Conservation (phyloP, 2,888 invertebrate species). For the Sarcophaga subvicina region DNA sequence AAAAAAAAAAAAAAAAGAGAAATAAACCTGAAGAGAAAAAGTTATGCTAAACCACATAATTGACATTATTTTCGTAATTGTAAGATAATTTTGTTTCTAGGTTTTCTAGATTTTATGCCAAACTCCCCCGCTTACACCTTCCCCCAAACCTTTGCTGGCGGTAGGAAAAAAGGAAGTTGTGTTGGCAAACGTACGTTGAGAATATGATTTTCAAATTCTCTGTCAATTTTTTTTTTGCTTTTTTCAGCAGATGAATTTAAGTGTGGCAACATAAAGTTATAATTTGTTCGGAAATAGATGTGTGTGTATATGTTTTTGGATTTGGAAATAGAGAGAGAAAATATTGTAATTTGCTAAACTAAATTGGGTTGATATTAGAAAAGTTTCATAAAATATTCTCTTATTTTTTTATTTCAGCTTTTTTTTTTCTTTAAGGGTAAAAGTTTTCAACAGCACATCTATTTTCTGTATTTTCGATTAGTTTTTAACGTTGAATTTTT, state of each 20-base stretch:
- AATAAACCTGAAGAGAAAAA: not conserved
- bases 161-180: too few species aligned
- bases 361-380: slow-evolving; percentile 66
- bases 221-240: not conserved
- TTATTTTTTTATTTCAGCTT: too few species aligned
- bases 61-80: slow-evolving; percentile 67
- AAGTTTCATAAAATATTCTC: slow-evolving; percentile 34
- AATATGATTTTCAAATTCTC: too few species aligned
- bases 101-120: slow-evolving; percentile 8
- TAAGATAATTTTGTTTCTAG: slow-evolving; percentile 55
- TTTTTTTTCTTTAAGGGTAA: not conserved
- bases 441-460: not conserved
- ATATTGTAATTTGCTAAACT: slow-evolving; percentile 65
- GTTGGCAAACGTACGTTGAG: too few species aligned
- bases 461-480: too few species aligned
- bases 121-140: too few species aligned
- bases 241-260: slow-evolving; percentile 54
- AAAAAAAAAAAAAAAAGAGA: not conserved
- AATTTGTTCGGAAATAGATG: slow-evolving; percentile 44
- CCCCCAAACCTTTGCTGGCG: too few species aligned
- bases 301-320: not conserved
- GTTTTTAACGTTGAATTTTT: too few species aligned
- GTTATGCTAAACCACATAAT: slow-evolving; percentile 57
- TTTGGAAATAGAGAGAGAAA: slow-evolving; percentile 21
- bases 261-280: slow-evolving; percentile 59